phyloP scores from a whole-genome alignment of 2,797 vertebrate genomes.

The Periparus ater region DNA sequence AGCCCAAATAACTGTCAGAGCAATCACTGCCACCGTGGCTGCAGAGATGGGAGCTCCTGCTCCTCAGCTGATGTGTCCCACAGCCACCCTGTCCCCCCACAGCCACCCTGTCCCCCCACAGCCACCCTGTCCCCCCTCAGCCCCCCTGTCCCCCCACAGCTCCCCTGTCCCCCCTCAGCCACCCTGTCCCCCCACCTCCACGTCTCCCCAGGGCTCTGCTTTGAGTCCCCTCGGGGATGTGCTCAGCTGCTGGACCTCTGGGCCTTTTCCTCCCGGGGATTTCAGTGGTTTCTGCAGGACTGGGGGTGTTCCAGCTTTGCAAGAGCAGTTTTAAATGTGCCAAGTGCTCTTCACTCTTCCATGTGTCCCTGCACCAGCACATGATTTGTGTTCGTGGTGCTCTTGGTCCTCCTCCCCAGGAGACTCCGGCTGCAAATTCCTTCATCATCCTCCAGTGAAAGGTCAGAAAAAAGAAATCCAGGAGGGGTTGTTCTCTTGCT shows the following conservation, averaged over 20 bases:
- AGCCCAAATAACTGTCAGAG: neutral
- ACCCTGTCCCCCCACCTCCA: no score
- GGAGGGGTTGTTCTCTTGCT: neutral
- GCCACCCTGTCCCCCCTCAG: neutral
- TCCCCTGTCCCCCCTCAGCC: neutral
- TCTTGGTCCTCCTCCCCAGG: rapidly evolving
- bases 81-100: neutral
- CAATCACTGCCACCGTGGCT: rapidly evolving
- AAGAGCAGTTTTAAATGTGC: neutral
- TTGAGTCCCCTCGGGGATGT: neutral
- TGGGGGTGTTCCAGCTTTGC: neutral
- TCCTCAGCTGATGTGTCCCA: neutral
- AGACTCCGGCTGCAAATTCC: neutral
- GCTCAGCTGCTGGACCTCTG: neutral
- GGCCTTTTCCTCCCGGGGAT: neutral
- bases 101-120: neutral
- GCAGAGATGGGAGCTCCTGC: neutral
- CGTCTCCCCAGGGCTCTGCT: neutral
- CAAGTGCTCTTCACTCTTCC: rapidly evolving
- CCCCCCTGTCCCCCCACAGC: no score
- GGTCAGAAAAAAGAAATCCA: neutral
- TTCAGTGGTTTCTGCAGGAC: neutral
- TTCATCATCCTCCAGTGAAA: neutral
- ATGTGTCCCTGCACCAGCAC: neutral
- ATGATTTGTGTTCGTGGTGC: rapidly evolving